Evolutionary conservation across 2,113 vertebrate genomes (phyloP), one percentile per base, ranked within the genome.

Genomic region (Muntiacus muntjak): DNA sequence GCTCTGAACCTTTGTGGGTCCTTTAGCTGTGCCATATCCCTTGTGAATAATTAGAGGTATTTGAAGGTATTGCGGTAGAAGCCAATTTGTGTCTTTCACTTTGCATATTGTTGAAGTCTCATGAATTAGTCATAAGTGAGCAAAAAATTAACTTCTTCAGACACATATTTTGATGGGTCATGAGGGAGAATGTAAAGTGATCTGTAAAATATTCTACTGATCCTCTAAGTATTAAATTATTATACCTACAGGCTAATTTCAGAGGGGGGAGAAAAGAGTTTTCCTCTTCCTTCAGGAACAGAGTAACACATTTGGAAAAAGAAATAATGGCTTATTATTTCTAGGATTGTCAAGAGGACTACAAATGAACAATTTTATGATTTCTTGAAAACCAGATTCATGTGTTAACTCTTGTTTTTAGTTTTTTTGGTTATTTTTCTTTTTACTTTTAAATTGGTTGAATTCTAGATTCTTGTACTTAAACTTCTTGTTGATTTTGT

Each of bases 71-170:
- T 98, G 98, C 98, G 92, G 98, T 98, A 98, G 99, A 99, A 99
- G 99, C 99, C 99, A 99, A 99, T 99, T 99, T 99, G 99, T 99
- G 98, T 98, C 98, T 99, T 99, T 99, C 98, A 98, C 98, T 99
- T 99, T 99, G 98, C 99, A 99, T 99, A 99, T 99, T 99, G 98
- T 98, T 98, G 98, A 99, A 99, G 98, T 98, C 96, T 98, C 97
- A 99, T 99, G 99, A 99, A 99, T 99, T 99, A 99, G 98, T 99
- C 99, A 99, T 99, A 92, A 98, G 97, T 97, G 97, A 98, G 98
- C 98, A 98, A 99, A 99, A 99, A 99, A 99, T 99, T 99, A 99
- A 99, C 99, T 99, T 99, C 99, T 98, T 99, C 98, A 99, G 99
- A 99, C 98, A 98, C 99, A 98, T 97, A 98, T 99, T 99, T 99